These are phyloP conservation scores for Myxocyprinus asiaticus DNA, from an alignment of 2,113 vertebrate genomes.

Conservation along the genomic window DNA sequence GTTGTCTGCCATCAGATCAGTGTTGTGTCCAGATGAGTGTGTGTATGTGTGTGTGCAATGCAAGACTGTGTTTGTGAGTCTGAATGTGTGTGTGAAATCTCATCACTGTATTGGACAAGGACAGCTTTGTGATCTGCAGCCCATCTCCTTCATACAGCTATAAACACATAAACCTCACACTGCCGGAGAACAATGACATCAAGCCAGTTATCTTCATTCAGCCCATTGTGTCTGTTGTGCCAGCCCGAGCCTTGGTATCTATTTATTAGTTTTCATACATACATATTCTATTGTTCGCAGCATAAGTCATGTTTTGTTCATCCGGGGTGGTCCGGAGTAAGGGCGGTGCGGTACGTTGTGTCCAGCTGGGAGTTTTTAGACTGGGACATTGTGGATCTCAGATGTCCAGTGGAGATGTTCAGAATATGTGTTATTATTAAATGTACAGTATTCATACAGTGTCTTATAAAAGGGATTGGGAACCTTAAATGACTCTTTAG, in stretches of 20 bases:
- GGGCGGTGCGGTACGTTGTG: constrained; percentile 53
- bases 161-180: constrained; percentile 51
- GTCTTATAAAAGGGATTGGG: neutral
- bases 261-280: constrained; percentile 67
- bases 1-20: neutral
- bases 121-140: constrained; percentile 40
- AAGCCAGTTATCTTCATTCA: constrained; percentile 54
- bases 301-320: constrained; percentile 68
- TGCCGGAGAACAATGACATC: constrained; percentile 61
- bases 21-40: neutral
- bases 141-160: constrained; percentile 47
- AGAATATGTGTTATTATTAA: constrained; percentile 77
- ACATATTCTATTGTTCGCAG: constrained; percentile 58
- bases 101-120: constrained; percentile 55
- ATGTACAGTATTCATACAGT: constrained; percentile 73
- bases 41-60: constrained; percentile 4
- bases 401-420: constrained; percentile 75
- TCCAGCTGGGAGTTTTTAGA: constrained; percentile 73
- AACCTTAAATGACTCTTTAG: neutral
- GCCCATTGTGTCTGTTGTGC: constrained; percentile 52
- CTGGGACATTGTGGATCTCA: constrained; percentile 59
- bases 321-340: constrained; percentile 50
- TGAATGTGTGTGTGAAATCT: constrained; percentile 18
- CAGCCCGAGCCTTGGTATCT: constrained; percentile 53
- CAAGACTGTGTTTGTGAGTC: constrained; percentile 21